Conservation (phyloP, 2,888 invertebrate species). For the Scaptomyza cyrtandrae region DNA sequence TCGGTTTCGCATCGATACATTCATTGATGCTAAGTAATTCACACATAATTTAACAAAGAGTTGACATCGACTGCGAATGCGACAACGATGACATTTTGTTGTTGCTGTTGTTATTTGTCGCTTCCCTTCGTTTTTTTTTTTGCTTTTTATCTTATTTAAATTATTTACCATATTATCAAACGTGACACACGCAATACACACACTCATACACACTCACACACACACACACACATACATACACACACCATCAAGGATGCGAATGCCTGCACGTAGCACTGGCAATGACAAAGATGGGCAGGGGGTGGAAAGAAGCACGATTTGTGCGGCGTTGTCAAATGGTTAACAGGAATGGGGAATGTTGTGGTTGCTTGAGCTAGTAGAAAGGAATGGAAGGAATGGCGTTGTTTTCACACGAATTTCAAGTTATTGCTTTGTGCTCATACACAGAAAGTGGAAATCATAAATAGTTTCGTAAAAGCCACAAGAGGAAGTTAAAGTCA, state of each 20-base stretch:
- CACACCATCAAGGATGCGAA: constrained; percentile 12
- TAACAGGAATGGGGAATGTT: not conserved
- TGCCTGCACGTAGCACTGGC: constrained; percentile 39
- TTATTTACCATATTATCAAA: constrained; percentile 70
- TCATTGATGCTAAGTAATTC: constrained; percentile 63
- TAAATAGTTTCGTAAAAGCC: constrained; percentile 46
- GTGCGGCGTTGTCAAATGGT: constrained; percentile 6
- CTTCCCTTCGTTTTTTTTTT: constrained; percentile 13
- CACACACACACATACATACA: constrained; percentile 2
- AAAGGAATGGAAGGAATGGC: not conserved
- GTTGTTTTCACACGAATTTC: constrained; percentile 51
- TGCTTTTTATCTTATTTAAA: constrained; percentile 50
- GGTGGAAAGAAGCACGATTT: not conserved
- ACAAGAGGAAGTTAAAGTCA: constrained; percentile 6
- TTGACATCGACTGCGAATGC: constrained; percentile 48
- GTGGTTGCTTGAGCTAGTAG: not conserved
- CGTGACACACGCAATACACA: constrained; percentile 50
- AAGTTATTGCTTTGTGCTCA: constrained; percentile 46
- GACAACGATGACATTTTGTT: constrained; percentile 13
- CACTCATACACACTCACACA: constrained; percentile 8
- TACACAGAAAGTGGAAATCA: constrained; percentile 54
- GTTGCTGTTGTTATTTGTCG: constrained; percentile 46
- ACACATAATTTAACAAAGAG: constrained; percentile 72
- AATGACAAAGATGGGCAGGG: not conserved
- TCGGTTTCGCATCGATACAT: constrained; percentile 45